Percentiles rank a stretch among this genome's conserved stretches.
These are phyloP conservation scores for Argyresthia goedartella DNA, from an alignment of 2,888 invertebrate species.

Conservation along the genomic window DNA sequence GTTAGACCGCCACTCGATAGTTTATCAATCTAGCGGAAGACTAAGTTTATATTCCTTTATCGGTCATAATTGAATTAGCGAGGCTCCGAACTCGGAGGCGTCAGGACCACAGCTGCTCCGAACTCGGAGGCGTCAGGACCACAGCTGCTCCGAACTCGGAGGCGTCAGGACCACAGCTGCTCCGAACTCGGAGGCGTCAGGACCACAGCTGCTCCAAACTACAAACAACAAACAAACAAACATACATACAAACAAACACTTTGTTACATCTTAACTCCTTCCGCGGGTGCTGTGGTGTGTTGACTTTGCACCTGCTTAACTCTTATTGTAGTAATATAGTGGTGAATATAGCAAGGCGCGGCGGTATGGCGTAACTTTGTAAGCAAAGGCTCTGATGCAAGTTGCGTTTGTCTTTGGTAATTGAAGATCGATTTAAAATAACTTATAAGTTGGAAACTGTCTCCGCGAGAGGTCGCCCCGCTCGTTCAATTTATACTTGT, in stretches of 20 bases:
- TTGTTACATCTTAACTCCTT: neutral
- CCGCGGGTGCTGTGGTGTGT: neutral
- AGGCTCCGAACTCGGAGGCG: neutral
- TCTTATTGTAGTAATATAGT: neutral
- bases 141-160: conserved; percentile 1
- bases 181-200: neutral
- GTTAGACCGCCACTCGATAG: too few relatives aligned
- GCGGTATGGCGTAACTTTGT: neutral
- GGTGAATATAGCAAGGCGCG: neutral
- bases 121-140: neutral
- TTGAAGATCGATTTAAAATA: conserved; percentile 2
- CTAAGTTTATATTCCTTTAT: too few relatives aligned
- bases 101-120: neutral
- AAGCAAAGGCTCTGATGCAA: conserved; percentile 1
- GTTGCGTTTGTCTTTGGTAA: conserved; percentile 1
- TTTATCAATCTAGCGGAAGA: too few relatives aligned
- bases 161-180: neutral
- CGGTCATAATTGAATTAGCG: too few relatives aligned
- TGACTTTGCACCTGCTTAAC: neutral
- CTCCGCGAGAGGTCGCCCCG: neutral
- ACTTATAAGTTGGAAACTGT: neutral
- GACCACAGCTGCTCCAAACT: neutral
- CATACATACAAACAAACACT: neutral
- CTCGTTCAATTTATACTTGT: neutral
- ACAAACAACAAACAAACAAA: conserved; percentile 1